Conservation (phyloP, 1,140 invertebrate genomes). For the Zaprionus kolodkinae region DNA sequence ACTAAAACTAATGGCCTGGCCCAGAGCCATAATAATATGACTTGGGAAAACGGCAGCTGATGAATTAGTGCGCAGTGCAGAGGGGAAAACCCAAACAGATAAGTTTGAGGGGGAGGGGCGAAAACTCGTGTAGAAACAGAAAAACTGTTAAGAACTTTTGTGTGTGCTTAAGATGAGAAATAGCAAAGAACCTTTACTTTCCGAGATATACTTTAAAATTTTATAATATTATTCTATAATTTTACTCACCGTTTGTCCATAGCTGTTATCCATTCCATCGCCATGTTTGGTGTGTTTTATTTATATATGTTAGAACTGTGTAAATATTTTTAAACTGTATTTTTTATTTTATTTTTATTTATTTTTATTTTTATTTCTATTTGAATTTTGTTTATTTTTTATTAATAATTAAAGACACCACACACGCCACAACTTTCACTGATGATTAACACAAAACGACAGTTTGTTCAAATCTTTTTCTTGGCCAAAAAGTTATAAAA, state of each 20-base stretch:
- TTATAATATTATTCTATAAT: neutral
- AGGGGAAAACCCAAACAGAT: neutral
- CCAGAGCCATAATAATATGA: neutral
- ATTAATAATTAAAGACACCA: slow-evolving; percentile 15
- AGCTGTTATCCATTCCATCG: slow-evolving; percentile 85
- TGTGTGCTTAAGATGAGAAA: no score
- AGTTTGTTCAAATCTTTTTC: slow-evolving; percentile 31
- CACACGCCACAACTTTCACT: slow-evolving; percentile 38
- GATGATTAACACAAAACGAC: slow-evolving; percentile 32
- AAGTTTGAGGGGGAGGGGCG: neutral
- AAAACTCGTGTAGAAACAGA: neutral
- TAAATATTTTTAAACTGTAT: slow-evolving; percentile 6
- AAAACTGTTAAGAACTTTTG: neutral
- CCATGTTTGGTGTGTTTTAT: slow-evolving; percentile 64
- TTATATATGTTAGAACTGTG: neutral
- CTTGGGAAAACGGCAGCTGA: neutral
- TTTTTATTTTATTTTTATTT: slow-evolving; percentile 18
- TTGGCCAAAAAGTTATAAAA: slow-evolving; percentile 19
- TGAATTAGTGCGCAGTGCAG: slow-evolving; percentile 9
- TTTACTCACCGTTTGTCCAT: slow-evolving; percentile 84
- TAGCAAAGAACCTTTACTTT: no score
- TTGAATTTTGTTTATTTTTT: slow-evolving; percentile 12
- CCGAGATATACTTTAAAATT: neutral
- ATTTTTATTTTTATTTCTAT: slow-evolving; percentile 6
- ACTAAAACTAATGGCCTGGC: slow-evolving; percentile 13